Evolutionary conservation across 2,797 vertebrate species (phyloP).

Genomic region (Anniella stebbinsi): DNA sequence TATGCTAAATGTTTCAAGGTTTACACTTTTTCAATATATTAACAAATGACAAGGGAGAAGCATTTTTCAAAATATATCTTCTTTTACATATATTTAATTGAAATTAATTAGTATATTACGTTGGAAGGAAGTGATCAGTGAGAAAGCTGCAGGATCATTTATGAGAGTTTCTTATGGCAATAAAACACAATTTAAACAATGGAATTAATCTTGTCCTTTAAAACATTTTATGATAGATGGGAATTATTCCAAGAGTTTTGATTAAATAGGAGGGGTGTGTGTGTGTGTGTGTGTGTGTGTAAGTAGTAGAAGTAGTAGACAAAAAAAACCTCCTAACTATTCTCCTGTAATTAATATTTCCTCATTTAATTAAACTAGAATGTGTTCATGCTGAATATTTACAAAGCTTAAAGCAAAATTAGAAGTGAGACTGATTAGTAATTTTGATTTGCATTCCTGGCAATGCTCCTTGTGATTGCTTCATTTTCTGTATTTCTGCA

Average conservation of each 20-base stretch:
- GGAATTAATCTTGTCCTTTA: conserved; percentile 78
- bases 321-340: conserved; percentile 19
- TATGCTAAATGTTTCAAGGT: conserved; percentile 86
- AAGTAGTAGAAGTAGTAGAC: conserved; percentile 44
- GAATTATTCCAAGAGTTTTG: conserved; percentile 73
- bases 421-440: conserved; percentile 51
- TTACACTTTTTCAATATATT: conserved; percentile 88
- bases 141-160: conserved; percentile 78
- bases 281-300: neutral
- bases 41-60: conserved; percentile 80
- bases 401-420: conserved; percentile 62
- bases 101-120: conserved; percentile 85
- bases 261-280: conserved; percentile 70
- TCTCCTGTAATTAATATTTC: conserved; percentile 55
- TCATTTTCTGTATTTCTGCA: conserved; percentile 54
- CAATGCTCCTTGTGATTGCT: conserved; percentile 56
- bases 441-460: conserved; percentile 50
- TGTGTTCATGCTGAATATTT: conserved; percentile 65
- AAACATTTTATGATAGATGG: conserved; percentile 74
- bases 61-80: conserved; percentile 85
- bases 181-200: conserved; percentile 83
- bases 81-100: conserved; percentile 87
- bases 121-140: conserved; percentile 79
- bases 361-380: conserved; percentile 63
- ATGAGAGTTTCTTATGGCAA: conserved; percentile 78